These are phyloP conservation scores for Acinonyx jubatus DNA, from an alignment of 2,113 vertebrate species.

Conservation along the genomic window DNA sequence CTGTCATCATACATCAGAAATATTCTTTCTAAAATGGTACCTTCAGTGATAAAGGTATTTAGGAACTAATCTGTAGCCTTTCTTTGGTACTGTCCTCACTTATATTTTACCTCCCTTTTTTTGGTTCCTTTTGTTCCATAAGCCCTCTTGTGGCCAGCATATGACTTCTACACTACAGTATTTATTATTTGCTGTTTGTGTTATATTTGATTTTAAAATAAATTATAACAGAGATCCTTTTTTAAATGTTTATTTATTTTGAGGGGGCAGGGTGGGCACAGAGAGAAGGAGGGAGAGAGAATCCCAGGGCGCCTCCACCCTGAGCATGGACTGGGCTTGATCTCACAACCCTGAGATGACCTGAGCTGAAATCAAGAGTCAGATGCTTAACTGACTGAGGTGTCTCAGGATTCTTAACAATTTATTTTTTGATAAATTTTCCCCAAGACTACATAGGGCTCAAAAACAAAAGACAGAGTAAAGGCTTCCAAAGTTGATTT, in stretches of 20 bases:
- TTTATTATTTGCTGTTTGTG: neutral
- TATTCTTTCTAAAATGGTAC: slow-evolving; percentile 38
- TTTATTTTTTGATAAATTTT: neutral
- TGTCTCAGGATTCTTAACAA: neutral
- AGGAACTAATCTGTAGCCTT: neutral
- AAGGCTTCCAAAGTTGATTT: neutral
- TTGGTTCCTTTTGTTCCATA: neutral
- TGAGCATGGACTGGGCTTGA: no score
- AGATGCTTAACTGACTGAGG: no score
- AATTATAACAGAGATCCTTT: neutral
- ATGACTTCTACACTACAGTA: neutral
- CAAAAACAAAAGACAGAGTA: neutral
- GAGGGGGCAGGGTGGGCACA: no score
- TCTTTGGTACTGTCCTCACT: neutral
- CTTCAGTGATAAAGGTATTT: neutral
- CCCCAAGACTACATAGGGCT: neutral
- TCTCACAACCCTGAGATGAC: no score
- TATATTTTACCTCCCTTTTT: neutral
- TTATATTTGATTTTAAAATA: neutral
- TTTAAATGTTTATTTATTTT: no score
- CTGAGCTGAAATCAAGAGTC: no score
- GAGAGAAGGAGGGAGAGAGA: no score
- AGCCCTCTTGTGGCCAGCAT: neutral
- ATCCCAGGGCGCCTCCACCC: no score
- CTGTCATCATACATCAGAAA: slow-evolving; percentile 77